These are phyloP conservation scores for Patella caerulea DNA, from an alignment of 2,888 invertebrate genomes.

Conservation along the genomic window DNA sequence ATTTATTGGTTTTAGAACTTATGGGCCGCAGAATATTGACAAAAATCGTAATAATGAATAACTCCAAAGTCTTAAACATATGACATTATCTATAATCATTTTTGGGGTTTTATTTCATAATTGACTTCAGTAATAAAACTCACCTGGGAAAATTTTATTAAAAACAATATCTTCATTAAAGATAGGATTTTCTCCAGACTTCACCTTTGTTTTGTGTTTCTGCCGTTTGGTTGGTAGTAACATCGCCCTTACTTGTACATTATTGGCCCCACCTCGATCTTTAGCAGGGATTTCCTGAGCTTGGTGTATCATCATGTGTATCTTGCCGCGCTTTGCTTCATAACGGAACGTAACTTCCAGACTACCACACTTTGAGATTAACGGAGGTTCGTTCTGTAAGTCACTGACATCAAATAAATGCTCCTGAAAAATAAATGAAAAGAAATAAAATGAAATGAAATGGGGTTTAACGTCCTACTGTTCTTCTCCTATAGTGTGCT, in stretches of 20 bases:
- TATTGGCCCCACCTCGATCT: constrained; percentile 65
- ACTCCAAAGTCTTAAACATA: background rate
- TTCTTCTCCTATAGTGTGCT: too few relatives aligned
- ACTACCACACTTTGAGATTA: constrained; percentile 77
- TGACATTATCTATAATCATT: background rate
- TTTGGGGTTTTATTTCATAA: background rate
- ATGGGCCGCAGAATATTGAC: too few relatives aligned
- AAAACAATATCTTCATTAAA: constrained; percentile 94
- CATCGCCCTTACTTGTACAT: constrained; percentile 81
- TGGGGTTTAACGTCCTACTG: too few relatives aligned
- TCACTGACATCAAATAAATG: constrained; percentile 73
- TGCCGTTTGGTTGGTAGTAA: constrained; percentile 93
- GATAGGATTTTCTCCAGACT: constrained; percentile 90
- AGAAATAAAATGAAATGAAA: too few relatives aligned
- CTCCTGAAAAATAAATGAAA: constrained; percentile 57
- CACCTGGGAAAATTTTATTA: constrained; percentile 79
- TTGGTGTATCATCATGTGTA: constrained; percentile 92
- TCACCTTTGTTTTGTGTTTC: constrained; percentile 93
- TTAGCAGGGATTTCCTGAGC: constrained; percentile 84
- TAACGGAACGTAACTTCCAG: constrained; percentile 90
- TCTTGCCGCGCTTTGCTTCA: constrained; percentile 90
- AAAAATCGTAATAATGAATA: too few relatives aligned
- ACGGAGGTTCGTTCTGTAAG: constrained; percentile 64
- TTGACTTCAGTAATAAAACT: background rate
- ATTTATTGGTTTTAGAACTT: too few relatives aligned